Percentiles rank a stretch among this genome's conserved stretches.
phyloP scores from a whole-genome alignment of 1,140 invertebrate species.

The Zaprionus lachaisei region DNA sequence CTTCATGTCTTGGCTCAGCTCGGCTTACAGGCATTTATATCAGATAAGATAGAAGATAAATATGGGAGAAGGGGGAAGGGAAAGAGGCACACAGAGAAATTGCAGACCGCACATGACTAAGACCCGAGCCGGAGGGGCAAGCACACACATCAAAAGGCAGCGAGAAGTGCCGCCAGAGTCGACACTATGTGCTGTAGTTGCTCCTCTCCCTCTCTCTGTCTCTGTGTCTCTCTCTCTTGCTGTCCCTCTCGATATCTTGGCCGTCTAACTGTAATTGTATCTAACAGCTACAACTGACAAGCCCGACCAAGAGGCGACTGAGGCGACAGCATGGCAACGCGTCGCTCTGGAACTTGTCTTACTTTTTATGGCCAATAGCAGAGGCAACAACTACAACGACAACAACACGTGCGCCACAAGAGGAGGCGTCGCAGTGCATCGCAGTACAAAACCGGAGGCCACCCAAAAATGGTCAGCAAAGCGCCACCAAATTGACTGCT shows the following conservation, averaged over 20 bases:
- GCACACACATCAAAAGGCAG: constrained; percentile 65
- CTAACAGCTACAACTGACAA: constrained; percentile 77
- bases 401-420: constrained; percentile 58
- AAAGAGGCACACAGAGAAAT: constrained; percentile 8
- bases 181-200: constrained; percentile 46
- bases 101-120: constrained; percentile 62
- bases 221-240: constrained; percentile 29
- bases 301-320: constrained; percentile 37
- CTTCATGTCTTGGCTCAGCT: neutral
- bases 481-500: constrained; percentile 68
- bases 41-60: constrained; percentile 40
- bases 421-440: constrained; percentile 33
- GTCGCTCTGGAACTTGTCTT: constrained; percentile 75
- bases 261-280: constrained; percentile 79
- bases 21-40: constrained; percentile 36
- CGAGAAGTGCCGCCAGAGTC: constrained; percentile 65
- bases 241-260: constrained; percentile 37
- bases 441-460: constrained; percentile 46
- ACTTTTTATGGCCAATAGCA: constrained; percentile 73
- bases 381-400: constrained; percentile 23
- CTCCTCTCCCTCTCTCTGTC: constrained; percentile 27
- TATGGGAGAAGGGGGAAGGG: neutral
- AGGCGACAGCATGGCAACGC: constrained; percentile 62
- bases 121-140: constrained; percentile 48
- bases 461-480: constrained; percentile 79